phyloP scores from a whole-genome alignment of 1,140 invertebrate species.

The Apis florea region DNA sequence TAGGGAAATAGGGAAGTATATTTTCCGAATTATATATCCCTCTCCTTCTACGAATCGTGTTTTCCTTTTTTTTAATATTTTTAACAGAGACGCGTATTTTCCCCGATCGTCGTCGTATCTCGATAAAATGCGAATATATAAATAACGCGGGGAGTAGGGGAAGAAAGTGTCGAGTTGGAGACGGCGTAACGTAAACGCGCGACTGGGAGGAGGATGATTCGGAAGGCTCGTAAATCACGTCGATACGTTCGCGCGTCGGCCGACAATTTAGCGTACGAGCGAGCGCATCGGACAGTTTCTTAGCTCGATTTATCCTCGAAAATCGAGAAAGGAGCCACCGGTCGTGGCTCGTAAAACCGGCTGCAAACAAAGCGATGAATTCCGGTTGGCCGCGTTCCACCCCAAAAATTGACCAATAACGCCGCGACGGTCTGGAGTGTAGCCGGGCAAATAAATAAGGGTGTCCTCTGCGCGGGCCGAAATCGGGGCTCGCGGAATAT shows the following conservation, averaged over 20 bases:
- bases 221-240: neutral
- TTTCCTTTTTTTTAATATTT: no score
- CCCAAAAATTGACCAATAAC: constrained; percentile 73
- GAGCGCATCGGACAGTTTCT: constrained; percentile 30
- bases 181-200: neutral
- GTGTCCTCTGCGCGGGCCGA: constrained; percentile 21
- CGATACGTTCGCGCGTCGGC: constrained; percentile 2
- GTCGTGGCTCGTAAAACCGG: constrained; percentile 54
- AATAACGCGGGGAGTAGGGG: no score
- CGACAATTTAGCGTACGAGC: constrained; percentile 1
- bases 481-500: constrained; percentile 50
- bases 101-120: no score
- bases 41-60: neutral
- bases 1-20: neutral
- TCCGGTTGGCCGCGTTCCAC: constrained; percentile 70
- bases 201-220: neutral
- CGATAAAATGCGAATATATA: no score
- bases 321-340: constrained; percentile 58
- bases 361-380: constrained; percentile 77
- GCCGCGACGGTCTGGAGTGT: constrained; percentile 55
- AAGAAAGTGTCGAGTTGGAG: neutral
- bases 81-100: no score
- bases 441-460: constrained; percentile 70
- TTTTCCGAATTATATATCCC: neutral
- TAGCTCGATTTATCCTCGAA: constrained; percentile 50